Base-by-base conservation (phyloP, 1,140 invertebrate species). In the Caerostris darwini region DNA sequence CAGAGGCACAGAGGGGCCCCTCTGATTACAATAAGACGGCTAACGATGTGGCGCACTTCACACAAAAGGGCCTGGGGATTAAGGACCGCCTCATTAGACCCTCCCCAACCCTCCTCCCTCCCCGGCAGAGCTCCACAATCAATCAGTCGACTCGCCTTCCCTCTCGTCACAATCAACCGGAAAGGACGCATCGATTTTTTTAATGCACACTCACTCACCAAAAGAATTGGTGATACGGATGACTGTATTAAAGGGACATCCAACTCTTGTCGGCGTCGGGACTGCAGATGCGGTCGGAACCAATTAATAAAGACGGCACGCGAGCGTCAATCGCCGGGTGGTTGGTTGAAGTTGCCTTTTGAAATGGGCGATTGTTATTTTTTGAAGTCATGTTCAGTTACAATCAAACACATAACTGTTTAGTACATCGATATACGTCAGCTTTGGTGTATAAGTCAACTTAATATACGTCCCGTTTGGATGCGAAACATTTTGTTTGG, bases 21-120 rank as follows among this genome's bases (percentile, higher is more conserved):
- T 53, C 61, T 87, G 92, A 93, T 93, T 87, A 93, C 92, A 93
- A 93, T 93, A 87, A 93, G 92, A 93, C 85, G 67, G 92, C 59
- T 93, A 93, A 93, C 92, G 92, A 93, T 93, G 92, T 93, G 92
- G 92, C 64, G 92, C 82, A 93, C 92, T 93, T 93, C 92, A 87
- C 92, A 93, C 92, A 93, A 93, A 93, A 77, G 92, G 81, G 82
- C 19, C 90, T 64, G 19, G 59, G 81, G 92, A 85, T 86, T 93
- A 86, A 61, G 82, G 92, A 64, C 19, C 61, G 92, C 92, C 92
- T 93, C 92, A 93, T 93, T 93, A 93, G 92, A 50, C 81, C 81
- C 59, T 81, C 67, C 83, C 34, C 56, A 50, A 59, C 81, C 59
- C 90, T 34, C 83, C 53, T 64, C 59, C 59, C 54, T 34, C 14